Evolutionary conservation across 1,140 invertebrate genomes (phyloP).

Genomic region (Uloborus diversus): DNA sequence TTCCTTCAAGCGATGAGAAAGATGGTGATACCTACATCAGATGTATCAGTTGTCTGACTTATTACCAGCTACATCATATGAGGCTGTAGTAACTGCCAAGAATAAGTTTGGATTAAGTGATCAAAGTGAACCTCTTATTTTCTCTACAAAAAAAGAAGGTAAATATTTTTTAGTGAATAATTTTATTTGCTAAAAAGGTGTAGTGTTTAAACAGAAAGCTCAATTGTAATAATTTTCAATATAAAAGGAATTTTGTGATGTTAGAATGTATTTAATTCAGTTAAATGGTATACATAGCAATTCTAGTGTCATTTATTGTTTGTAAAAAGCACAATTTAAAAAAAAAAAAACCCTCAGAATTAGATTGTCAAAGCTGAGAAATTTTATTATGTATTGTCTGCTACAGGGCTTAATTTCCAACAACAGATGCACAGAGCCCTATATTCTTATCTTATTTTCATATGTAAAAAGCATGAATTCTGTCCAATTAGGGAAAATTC

Average conservation of each 20-base stretch:
- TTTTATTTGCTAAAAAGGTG: not conserved
- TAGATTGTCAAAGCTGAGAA: too few relatives aligned
- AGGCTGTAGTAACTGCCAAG: conserved; percentile 85
- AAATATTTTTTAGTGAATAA: not conserved
- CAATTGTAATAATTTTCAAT: not conserved
- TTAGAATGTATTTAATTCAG: not conserved
- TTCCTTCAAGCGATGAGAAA: conserved; percentile 16
- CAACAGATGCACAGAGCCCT: too few relatives aligned
- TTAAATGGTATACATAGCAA: not conserved
- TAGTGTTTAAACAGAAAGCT: not conserved
- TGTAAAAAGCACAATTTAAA: not conserved
- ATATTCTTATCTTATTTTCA: too few relatives aligned
- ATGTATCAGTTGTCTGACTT: conserved; percentile 78
- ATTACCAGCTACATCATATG: conserved; percentile 79
- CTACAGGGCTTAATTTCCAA: too few relatives aligned
- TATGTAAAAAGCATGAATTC: too few relatives aligned
- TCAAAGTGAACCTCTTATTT: conserved; percentile 48
- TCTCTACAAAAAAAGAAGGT: conserved; percentile 44
- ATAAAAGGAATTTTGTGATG: not conserved
- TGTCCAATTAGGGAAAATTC: too few relatives aligned
- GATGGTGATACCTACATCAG: conserved; percentile 14
- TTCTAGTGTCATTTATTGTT: not conserved
- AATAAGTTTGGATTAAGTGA: conserved; percentile 92
- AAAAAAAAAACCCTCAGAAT: not conserved
- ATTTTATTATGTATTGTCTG: too few relatives aligned